Base-by-base conservation (phyloP, 2,113 vertebrate species). In the Saccopteryx leptura region DNA sequence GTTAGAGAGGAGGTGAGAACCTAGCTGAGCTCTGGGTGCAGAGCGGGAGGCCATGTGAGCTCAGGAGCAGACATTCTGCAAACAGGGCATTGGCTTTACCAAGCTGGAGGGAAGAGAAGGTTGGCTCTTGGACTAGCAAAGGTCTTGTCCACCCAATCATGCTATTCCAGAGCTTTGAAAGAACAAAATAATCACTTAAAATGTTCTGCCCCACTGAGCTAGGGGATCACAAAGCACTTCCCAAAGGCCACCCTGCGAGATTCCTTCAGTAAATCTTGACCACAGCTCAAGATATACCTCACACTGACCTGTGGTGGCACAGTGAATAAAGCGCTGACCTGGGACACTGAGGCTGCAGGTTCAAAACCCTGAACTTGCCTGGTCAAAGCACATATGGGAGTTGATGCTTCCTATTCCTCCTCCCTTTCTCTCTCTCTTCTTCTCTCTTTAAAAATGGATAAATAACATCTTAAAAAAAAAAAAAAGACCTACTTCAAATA, bases 111-210 rank as follows among this genome's bases (percentile, higher is more conserved):
- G 60, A 84, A 65, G 15, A 80, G 48, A 63, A 69, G 13, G 50
- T 48, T 54, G 75, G 76, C 24, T 95, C 54, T n/a, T 48, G 61
- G 50, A 50, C 54, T 79, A 81, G 76, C 46, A 81, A 66, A 95
- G 68, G 14, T 85, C 63, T 68, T 26, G 13, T 21, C 78, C 31
- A 94, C 31, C 54, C 54, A 85, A 13, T 63, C 61, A 94, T 63
- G 66, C 50, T 88, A 54, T 79, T 83, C 54, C 46, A 94, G 81
- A 94, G 78, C 74, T 94, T 71, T 89, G 46, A 90, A 93, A 90
- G 56, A 74, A 74, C 17, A 7, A 82, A 90, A 88, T 23, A 88
- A 75, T 92, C 17, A 83, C 23, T 18, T 81, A 2, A 12, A 80
- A 85, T 80, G 52, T 60, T 72, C 78, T 56, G 63, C 31, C 58